phyloP scores from a whole-genome alignment of 2,113 vertebrate species.

The Oceanites oceanicus region DNA sequence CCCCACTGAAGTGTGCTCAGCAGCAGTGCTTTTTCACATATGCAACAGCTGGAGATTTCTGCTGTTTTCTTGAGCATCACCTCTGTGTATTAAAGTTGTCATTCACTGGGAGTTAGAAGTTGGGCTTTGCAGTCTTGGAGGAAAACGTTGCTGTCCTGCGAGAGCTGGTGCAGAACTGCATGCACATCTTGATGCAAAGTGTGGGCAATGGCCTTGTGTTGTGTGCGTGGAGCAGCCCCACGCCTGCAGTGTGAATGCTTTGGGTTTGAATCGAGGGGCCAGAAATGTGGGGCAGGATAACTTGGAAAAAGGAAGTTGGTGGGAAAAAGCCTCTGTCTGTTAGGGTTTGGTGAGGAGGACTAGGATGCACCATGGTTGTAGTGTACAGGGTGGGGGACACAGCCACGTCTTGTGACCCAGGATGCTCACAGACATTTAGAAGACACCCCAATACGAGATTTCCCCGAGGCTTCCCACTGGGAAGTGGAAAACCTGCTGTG shows the following conservation, averaged over 20 bases:
- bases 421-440: not conserved
- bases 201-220: accelerated
- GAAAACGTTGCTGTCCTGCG: accelerated
- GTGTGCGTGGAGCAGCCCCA: not conserved
- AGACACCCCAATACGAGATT: not conserved
- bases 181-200: accelerated
- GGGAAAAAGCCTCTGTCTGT: not conserved
- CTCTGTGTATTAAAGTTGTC: no score
- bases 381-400: no score
- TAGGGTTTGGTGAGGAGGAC: not conserved
- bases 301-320: not conserved
- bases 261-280: not conserved
- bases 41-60: not conserved
- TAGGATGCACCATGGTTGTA: not conserved
- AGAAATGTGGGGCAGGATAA: not conserved
- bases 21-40: not conserved
- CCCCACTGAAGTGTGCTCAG: not conserved
- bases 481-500: not conserved
- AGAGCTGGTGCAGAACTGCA: not conserved
- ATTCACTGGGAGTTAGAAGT: not conserved
- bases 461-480: not conserved
- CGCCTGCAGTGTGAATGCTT: not conserved
- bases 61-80: not conserved
- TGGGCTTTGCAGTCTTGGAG: not conserved
- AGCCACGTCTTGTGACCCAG: not conserved